These are phyloP conservation scores for Oryzias melastigma DNA, from an alignment of 2,113 vertebrate species.

Conservation along the genomic window DNA sequence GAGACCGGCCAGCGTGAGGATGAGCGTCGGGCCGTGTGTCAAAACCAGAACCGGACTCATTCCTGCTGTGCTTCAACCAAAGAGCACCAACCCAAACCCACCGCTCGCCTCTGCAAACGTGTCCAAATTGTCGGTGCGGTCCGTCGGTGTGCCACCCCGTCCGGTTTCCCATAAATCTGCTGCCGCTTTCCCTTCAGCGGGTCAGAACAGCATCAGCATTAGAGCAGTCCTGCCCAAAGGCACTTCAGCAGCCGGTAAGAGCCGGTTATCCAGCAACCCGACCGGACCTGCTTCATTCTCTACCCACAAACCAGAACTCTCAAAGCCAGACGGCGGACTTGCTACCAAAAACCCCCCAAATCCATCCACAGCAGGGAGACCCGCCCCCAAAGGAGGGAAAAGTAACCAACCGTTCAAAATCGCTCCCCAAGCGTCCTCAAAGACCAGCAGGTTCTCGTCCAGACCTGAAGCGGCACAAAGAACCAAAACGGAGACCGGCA, in stretches of 20 bases:
- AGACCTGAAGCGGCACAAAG: background rate
- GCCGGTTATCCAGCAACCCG: background rate
- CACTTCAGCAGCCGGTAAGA: background rate
- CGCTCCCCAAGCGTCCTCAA: rapidly evolving
- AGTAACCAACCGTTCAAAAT: background rate
- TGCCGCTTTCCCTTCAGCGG: background rate
- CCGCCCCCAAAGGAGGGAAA: background rate
- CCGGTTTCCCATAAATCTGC: constrained; percentile 1
- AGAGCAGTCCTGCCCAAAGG: constrained; percentile 20
- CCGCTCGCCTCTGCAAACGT: background rate
- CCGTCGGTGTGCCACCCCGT: background rate
- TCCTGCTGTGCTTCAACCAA: constrained; percentile 45
- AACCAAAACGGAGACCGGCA: background rate
- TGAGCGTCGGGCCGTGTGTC: constrained; percentile 45
- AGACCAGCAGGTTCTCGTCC: background rate
- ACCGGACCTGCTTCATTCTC: constrained; percentile 2
- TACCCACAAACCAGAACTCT: background rate
- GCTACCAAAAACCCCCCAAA: background rate
- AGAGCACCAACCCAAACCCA: background rate
- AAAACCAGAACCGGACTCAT: constrained; percentile 60
- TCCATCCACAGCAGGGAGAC: background rate
- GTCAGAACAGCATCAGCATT: background rate
- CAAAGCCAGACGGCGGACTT: background rate
- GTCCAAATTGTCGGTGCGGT: background rate
- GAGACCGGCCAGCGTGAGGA: background rate